Conservation (phyloP, 2,113 vertebrate species). For the Daphoenositta chrysoptera region DNA sequence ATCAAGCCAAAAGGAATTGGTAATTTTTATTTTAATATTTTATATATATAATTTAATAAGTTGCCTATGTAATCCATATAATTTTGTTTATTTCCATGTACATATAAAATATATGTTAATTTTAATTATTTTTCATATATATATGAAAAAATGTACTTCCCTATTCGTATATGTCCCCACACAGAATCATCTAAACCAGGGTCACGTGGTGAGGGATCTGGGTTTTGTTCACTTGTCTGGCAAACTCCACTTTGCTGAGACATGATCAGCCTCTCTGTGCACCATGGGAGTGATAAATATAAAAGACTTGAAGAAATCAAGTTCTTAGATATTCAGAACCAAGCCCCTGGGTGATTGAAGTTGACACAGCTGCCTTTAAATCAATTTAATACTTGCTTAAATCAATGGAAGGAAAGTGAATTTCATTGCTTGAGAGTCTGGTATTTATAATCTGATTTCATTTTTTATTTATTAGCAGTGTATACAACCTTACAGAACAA, state of each 20-base stretch:
- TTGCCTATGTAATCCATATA: not conserved
- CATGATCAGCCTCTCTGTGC: not conserved
- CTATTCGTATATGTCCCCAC: not conserved
- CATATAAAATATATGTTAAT: not conserved
- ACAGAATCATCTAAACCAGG: not conserved
- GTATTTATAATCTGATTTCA: not conserved
- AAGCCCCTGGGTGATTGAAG: not conserved
- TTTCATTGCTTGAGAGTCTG: not conserved
- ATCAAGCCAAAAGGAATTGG: not conserved
- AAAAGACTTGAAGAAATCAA: not conserved
- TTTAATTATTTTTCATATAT: not conserved
- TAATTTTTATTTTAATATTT: not conserved
- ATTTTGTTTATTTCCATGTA: not conserved
- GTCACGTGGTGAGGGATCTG: not conserved
- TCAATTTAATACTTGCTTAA: constrained; percentile 18
- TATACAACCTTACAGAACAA: not conserved
- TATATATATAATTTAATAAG: not conserved
- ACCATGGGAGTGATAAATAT: not conserved
- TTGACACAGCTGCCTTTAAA: not conserved
- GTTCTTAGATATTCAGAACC: not conserved
- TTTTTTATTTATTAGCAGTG: not conserved
- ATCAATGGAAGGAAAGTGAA: not conserved
- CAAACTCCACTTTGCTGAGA: not conserved
- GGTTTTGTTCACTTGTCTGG: not conserved
- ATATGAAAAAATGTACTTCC: not conserved